Base-by-base conservation (phyloP, 2,797 vertebrate species). In the Dendrocincla fuliginosa region DNA sequence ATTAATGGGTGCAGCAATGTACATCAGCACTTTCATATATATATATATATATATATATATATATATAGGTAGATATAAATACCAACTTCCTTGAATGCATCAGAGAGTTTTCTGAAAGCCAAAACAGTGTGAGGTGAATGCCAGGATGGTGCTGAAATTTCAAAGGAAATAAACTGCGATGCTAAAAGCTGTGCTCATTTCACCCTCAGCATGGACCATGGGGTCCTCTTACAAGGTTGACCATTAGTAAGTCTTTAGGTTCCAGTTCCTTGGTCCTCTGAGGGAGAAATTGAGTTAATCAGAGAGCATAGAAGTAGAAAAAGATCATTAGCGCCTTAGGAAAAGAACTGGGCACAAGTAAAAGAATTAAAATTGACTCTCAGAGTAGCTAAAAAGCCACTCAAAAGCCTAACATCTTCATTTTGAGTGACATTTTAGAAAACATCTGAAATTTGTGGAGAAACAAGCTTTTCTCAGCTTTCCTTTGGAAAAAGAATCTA, bases 131-230 rank as follows among this genome's bases (percentile, higher is more conserved):
- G 39, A 87, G 55, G 22, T 41, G 55, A 92, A 68, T 79, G 75
- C 25, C 64, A 70, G 24, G 41, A 39, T 19, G 18, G 32, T 87
- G 73, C 32, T 92, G 76, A 68, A 64, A 81, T 69, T 64, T 71
- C 74, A 70, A 71, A 85, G 39, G 82, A 85, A 82, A 81, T 50
- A 71, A 92, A 80, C 6, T 16, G 37, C 4, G 24, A 42, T 33
- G 82, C 57, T 56, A 75, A 71, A 92, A 93, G 56, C 57, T 50
- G 14, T n/a, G 69, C 32, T 83, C 52, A 76, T 84, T 50, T 77
- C 61, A 85, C 17, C 61, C 65, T 82, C 42, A 49, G 33, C n/a
- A 69, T 11, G 0, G 2, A 55, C 53, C 60, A 71, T 0, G 0
- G 60, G 14, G 22, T 63, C 59, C 18, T 70, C 67, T 60, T 59